These are phyloP conservation scores for Corythaixoides concolor DNA, from an alignment of 2,113 vertebrate genomes.

Conservation along the genomic window DNA sequence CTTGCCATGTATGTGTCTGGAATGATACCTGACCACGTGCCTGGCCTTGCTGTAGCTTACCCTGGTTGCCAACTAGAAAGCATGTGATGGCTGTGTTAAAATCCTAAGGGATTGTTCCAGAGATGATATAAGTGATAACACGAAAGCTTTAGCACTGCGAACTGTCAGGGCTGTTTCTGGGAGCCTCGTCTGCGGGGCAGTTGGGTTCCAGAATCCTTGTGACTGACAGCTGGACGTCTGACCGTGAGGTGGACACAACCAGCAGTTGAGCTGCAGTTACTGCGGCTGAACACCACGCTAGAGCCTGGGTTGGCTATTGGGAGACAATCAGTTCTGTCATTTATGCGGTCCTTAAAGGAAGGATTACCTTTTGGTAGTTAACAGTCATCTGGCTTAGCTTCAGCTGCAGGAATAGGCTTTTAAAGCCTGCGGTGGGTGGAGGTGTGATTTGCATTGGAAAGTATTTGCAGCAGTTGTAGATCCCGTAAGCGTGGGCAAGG, in stretches of 20 bases:
- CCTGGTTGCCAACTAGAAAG: neutral
- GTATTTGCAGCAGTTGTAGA: too few species aligned
- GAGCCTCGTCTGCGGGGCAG: neutral
- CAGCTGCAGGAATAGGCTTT: neutral
- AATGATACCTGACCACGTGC: neutral
- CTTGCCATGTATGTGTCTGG: neutral
- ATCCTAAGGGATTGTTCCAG: neutral
- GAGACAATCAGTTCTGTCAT: fast-evolving
- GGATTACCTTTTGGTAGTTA: neutral
- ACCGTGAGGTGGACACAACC: neutral
- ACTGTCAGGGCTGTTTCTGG: neutral
- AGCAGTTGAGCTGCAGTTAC: neutral
- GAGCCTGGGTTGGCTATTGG: neutral
- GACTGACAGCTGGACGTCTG: neutral
- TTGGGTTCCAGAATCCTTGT: too few species aligned
- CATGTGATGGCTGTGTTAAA: fast-evolving
- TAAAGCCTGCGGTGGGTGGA: fast-evolving
- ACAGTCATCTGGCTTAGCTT: neutral
- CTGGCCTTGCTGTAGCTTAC: neutral
- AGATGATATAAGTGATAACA: neutral
- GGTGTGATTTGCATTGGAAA: too few species aligned
- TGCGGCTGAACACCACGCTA: neutral
- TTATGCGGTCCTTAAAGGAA: neutral
- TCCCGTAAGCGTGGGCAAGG: too few species aligned
- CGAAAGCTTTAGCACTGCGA: neutral